Evolutionary conservation across 2,113 vertebrate genomes (phyloP), one percentile per base, ranked within the genome.

Genomic region (Coptodon bakossiorum): DNA sequence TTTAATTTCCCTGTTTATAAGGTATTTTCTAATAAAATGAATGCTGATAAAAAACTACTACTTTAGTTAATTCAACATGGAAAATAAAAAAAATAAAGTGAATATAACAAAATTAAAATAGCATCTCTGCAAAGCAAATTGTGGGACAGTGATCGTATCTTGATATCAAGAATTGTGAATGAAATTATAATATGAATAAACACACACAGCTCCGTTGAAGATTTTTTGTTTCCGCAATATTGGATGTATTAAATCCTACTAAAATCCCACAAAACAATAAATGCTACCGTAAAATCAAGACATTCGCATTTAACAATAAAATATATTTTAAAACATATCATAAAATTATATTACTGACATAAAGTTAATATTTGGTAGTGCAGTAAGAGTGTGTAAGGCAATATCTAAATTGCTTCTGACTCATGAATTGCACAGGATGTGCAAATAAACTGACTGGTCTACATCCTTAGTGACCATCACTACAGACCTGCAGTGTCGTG

Each of bases 401-500:
- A 6, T 34, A 34, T 34, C 68, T 91, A 56, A 73, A 87, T 87
- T 80, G 31, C 16, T 13, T 48, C 7, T 81, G 22, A 1, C 4
- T 40, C 13, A 27, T 36, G 40, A 52, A 80, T 36, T 16, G 16
- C 16, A 52, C 88, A 89, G 90, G 93, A 94, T 89, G 79, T 84
- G 3, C 4, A 66, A 40, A 6, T 73, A 9, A 79, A 38, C 5
- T 45, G 3, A 85, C 7, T 29, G 9, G 7, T 7, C 48, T 17
- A 86, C 85, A 90, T 89, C 90, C 90, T 92, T 89, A 78, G 86
- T 79, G 38, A 43, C 24, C 3, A n/a, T 87, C 66, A 84, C 27
- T 6, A 6, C 78, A 27, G 56, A 40, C 11, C n/a, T 68, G 66
- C 78, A 82, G 16, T 7, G 16, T 82, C 53, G 76, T 2, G 1